Evolutionary conservation across 2,888 invertebrate species (phyloP).

Genomic region (Criorhina ranunculi): DNA sequence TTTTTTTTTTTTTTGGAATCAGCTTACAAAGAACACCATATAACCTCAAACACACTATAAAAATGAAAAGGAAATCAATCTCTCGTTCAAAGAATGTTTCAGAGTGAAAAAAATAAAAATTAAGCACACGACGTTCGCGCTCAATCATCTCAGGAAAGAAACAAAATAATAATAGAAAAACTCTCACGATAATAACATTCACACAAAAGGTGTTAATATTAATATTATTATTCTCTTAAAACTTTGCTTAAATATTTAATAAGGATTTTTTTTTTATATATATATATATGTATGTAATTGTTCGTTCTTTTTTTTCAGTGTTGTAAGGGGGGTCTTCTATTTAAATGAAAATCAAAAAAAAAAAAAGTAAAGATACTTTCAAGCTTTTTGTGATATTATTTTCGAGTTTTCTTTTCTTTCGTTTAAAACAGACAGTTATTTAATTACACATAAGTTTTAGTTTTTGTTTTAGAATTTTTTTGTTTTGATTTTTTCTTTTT

Average conservation of each 20-base stretch:
- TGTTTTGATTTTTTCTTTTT: constrained; percentile 15
- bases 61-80: constrained; percentile 28
- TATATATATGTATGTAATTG: constrained; percentile 33
- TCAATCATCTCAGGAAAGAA: constrained; percentile 17
- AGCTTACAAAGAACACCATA: constrained; percentile 12
- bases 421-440: constrained; percentile 57
- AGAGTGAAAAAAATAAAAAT: constrained; percentile 21
- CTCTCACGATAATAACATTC: constrained; percentile 73
- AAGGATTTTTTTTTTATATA: constrained; percentile 25
- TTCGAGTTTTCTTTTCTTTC: constrained; percentile 22
- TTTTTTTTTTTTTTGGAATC: constrained; percentile 20
- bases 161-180: constrained; percentile 31
- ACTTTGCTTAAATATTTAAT: constrained; percentile 70
- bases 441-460: constrained; percentile 37
- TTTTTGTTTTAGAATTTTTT: constrained; percentile 17
- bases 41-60: constrained; percentile 56
- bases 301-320: constrained; percentile 51
- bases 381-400: constrained; percentile 34
- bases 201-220: constrained; percentile 71
- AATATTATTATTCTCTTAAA: constrained; percentile 70
- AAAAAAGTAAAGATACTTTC: constrained; percentile 34
- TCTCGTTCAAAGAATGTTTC: constrained; percentile 21
- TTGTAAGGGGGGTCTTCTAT: constrained; percentile 30
- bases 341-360: constrained; percentile 6
- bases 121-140: constrained; percentile 14